Evolutionary conservation across 35 echinoderm and acorn worm species (phyloP), one percentile per base, ranked within the genome.

Genomic region (Acanthaster planci): DNA sequence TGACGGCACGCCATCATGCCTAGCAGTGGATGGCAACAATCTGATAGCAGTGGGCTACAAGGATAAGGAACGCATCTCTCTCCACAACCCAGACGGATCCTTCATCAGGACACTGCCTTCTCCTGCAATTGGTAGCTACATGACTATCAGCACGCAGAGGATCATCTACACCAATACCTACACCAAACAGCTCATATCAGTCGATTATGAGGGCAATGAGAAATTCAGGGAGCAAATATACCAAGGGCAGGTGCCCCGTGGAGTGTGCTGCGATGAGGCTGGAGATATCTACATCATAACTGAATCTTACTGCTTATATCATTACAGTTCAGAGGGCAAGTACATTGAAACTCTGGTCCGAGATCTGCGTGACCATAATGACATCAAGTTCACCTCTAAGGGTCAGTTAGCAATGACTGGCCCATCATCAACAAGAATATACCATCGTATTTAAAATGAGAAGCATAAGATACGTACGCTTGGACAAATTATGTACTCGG

Each of bases 21-120:
- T 79, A 17, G 77, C 77, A 39, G 77, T 79, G 37, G 77, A 79
- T 51, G 44, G 27, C 29, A 79, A 26, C 77, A 39, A 79, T 38
- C 77, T 79, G 77, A 36, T 79, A 79, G 77, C 77, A 79, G 77
- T 79, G 77, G 77, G 77, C 39, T 79, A 79, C 27, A 79, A 79
- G 37, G 77, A 39, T 37, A 79, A 38, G 77, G 77, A 38, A 36
- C 7, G 38, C 31, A 38, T 79, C 9, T 79, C 77, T 47, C 0
- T 79, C 37, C 77, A 79, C 77, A 79, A 19, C 38, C 77, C 36
- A 30, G 77, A 79, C 27, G 77, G 77, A 39, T 79, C 77, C 36
- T 37, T 79, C 77, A n/a, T 79, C 77, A 79, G 44, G 10, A 79
- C 37, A 79, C 30, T 79, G 44, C 37, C 27, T 42, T 30, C 77